Percentiles rank a stretch among this genome's conserved stretches.
These are phyloP conservation scores for Dichetophora obliterata DNA, from an alignment of 2,888 invertebrate genomes.

Conservation along the genomic window DNA sequence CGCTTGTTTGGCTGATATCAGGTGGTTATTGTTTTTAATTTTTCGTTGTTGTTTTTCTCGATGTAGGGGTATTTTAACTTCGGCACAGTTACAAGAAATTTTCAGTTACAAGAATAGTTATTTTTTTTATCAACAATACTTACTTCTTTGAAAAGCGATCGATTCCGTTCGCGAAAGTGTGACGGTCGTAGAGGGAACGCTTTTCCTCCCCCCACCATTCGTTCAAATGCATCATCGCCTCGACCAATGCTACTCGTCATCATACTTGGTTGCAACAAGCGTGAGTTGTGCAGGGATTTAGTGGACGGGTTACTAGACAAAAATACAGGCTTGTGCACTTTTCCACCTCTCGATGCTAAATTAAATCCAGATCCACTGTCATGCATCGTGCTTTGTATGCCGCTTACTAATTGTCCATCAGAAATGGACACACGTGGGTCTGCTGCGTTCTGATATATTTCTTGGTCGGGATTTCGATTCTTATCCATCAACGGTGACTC, in stretches of 20 bases:
- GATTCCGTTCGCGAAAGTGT: conserved; percentile 66
- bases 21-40: no score
- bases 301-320: conserved; percentile 45
- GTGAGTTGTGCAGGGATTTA: conserved; percentile 46
- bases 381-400: background rate
- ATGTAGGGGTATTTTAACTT: no score
- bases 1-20: no score
- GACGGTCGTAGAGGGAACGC: conserved; percentile 60
- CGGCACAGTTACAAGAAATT: no score
- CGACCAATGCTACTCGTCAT: conserved; percentile 24
- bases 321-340: conserved; percentile 8
- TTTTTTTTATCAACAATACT: background rate
- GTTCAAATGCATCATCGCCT: conserved; percentile 12
- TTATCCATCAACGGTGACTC: conserved; percentile 59
- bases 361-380: background rate
- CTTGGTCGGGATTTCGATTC: conserved; percentile 60
- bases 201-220: conserved; percentile 45
- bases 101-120: no score
- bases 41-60: no score
- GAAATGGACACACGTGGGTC: background rate
- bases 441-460: conserved; percentile 46
- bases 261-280: conserved; percentile 48
- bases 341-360: background rate
- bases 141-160: conserved; percentile 63
- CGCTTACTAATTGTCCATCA: background rate